A percentile compares a stretch with the other conserved stretches of the same genome.
phyloP scores from a whole-genome alignment of 2,797 vertebrate species.

The Emys orbicularis region DNA sequence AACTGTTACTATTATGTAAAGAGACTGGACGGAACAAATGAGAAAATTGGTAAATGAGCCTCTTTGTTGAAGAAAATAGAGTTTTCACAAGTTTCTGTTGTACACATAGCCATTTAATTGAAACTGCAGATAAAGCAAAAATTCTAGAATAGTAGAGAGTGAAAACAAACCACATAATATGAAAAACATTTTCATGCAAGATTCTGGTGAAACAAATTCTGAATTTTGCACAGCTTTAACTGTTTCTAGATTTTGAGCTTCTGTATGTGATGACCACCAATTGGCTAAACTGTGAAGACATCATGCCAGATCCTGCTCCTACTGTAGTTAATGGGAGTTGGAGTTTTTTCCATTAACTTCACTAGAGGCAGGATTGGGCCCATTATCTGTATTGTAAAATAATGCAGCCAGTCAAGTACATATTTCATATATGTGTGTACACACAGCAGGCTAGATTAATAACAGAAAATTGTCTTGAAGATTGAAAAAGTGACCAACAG shows the following conservation, averaged over 20 bases:
- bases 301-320: neutral
- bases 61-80: neutral
- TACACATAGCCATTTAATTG: neutral
- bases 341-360: neutral
- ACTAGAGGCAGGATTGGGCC: fast-evolving
- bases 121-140: neutral
- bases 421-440: neutral
- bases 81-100: neutral
- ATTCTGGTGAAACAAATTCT: neutral
- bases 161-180: neutral
- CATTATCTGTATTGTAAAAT: neutral
- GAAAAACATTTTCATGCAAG: neutral
- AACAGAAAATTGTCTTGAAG: neutral
- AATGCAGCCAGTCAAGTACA: neutral
- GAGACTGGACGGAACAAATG: neutral
- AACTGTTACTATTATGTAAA: neutral
- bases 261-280: neutral
- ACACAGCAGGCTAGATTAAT: neutral
- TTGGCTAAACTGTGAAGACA: neutral
- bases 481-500: neutral
- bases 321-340: neutral
- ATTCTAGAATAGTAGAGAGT: neutral
- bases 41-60: neutral
- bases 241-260: neutral
- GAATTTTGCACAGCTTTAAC: neutral